Evolutionary conservation across 2,888 invertebrate species (phyloP).

Genomic region (Acheta domesticus): DNA sequence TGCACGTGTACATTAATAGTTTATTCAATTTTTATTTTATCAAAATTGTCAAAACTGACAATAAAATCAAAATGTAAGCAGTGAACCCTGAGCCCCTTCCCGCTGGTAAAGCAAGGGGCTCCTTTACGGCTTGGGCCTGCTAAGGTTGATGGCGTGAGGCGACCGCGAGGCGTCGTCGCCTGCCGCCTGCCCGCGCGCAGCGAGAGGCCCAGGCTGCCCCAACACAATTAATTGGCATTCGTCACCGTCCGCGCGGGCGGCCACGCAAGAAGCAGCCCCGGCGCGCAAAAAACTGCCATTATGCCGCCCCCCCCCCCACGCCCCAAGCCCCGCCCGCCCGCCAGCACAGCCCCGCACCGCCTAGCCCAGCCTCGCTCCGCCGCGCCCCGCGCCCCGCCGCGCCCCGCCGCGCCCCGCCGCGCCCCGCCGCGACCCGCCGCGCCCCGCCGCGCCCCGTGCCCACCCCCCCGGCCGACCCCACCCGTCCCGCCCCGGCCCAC

Average conservation of each 20-base stretch:
- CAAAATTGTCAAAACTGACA: too few species aligned
- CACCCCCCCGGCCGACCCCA: background rate
- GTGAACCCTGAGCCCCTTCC: too few species aligned
- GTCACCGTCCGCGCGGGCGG: background rate
- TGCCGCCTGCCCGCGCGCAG: too few species aligned
- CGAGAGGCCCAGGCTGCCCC: background rate
- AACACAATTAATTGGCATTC: slow-evolving; percentile 18
- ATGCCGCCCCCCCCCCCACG: background rate
- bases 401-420: background rate
- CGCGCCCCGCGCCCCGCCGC: background rate
- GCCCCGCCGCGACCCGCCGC: background rate
- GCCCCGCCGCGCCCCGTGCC: background rate
- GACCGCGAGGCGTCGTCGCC: too few species aligned
- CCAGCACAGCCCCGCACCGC: background rate
- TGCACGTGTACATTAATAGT: too few species aligned
- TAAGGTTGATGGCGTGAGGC: too few species aligned
- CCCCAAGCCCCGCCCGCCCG: background rate
- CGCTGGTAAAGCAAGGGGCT: too few species aligned
- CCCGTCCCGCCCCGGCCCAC: too few species aligned
- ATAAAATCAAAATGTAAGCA: too few species aligned
- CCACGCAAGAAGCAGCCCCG: background rate
- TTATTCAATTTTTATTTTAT: too few species aligned
- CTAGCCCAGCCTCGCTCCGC: background rate
- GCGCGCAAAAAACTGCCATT: background rate
- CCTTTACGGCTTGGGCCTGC: too few species aligned